Base-by-base conservation (phyloP, 2,888 invertebrate species). In the Ichneumoninae sp. region DNA sequence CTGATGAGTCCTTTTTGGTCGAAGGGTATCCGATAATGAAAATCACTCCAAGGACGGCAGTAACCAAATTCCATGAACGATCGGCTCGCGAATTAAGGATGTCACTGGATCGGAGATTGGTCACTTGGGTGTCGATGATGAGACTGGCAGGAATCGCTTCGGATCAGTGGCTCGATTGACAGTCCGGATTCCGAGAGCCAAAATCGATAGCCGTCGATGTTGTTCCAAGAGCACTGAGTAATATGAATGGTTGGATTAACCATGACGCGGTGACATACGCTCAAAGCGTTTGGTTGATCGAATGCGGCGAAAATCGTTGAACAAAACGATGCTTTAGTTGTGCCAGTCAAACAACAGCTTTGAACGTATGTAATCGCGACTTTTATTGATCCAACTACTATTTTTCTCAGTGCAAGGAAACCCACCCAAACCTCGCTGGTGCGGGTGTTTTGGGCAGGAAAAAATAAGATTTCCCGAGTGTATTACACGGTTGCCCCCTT, bases 401-500 rank as follows among this genome's bases (percentile, higher is more conserved):
- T 33, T 33, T 6, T 33, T 33, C 33, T 33, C 33, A 33, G 33
- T 33, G 16, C 50, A 16, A 52, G 1, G 50, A 69, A 47, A 52
- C 33, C 33, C 19, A 36, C 70, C 26, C 30, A 26, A 52, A 70
- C 70, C 33, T 54, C 22, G 16, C 6, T 13, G 40, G 6, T n/a
- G 10, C 1, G 40, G n/a, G 40, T n/a, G 19, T 5, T 5, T 33
- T 1, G 3, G 13, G 26, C 26, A 13, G 10, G 16, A 60, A 60
- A 70, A 70, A 70, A 4, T 19, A 70, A 70, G 70, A 33, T 50
- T 66, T 40, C 26, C n/a, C 65, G 47, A 47, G 26, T 74, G 68
- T 78, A 69, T 62, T 72, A 76, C 76, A 72, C 68, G 40, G 22
- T 47, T 30, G 60, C 33, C 77, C 33, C 44, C 65, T 74, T 72